A percentile compares a stretch with the other conserved stretches of the same genome.
These are phyloP conservation scores for Synergus itoensis DNA, from an alignment of 2,888 invertebrate genomes.

Conservation along the genomic window DNA sequence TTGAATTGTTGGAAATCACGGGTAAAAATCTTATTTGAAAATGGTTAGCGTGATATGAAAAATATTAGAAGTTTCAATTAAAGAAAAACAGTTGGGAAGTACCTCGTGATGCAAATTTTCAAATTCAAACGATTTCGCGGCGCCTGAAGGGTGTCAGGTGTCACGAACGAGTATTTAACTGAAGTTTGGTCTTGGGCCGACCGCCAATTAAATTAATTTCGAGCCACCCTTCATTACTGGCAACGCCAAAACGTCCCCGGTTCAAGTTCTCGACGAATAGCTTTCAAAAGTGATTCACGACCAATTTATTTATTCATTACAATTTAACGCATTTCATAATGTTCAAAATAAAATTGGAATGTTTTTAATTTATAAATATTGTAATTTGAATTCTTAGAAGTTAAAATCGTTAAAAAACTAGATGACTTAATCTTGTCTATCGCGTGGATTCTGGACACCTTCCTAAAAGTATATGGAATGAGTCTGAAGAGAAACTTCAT, in stretches of 20 bases:
- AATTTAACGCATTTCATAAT: not conserved
- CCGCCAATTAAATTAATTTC: conserved; percentile 77
- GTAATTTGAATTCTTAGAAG: not conserved
- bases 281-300: not conserved
- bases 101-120: not conserved
- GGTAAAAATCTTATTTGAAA: not conserved
- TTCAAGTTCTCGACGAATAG: conserved; percentile 44
- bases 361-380: no score
- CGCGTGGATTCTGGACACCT: not conserved
- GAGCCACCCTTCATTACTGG: conserved; percentile 41
- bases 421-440: not conserved
- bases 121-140: conserved; percentile 55
- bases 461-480: not conserved
- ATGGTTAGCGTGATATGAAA: not conserved
- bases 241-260: conserved; percentile 30
- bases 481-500: conserved; percentile 71
- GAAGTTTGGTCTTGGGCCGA: conserved; percentile 69
- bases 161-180: conserved; percentile 73
- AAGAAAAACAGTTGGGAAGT: not conserved
- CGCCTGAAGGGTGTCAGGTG: conserved; percentile 68
- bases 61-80: not conserved
- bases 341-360: no score
- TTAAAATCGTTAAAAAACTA: not conserved
- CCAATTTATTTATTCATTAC: not conserved
- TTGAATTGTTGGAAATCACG: no score